These are phyloP conservation scores for Listrodromus nycthemerus DNA, from an alignment of 2,888 invertebrate genomes.

Conservation along the genomic window DNA sequence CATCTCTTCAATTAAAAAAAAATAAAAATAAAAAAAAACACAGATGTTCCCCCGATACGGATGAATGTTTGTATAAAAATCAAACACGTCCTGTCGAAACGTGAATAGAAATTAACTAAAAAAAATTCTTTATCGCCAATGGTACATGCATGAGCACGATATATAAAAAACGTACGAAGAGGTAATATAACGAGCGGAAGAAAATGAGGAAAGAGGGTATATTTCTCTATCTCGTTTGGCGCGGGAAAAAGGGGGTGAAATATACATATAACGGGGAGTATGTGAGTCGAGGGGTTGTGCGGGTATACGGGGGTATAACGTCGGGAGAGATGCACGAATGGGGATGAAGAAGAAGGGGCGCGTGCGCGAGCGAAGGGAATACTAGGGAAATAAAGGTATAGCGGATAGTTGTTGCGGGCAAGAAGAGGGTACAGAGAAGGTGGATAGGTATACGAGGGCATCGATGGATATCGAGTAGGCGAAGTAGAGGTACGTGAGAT, in stretches of 20 bases:
- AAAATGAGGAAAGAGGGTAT: slow-evolving; percentile 11
- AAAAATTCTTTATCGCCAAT: not conserved
- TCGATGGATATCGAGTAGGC: slow-evolving; percentile 82
- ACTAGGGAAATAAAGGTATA: slow-evolving; percentile 53
- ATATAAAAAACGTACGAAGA: not conserved
- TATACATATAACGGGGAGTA: slow-evolving; percentile 42
- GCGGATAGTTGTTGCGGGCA: slow-evolving; percentile 28
- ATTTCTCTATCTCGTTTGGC: slow-evolving; percentile 42
- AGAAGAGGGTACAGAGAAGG: slow-evolving; percentile 29
- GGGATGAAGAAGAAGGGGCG: slow-evolving; percentile 29
- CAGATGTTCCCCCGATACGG: not conserved
- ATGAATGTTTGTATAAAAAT: not conserved
- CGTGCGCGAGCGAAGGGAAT: slow-evolving; percentile 30
- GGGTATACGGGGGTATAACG: slow-evolving; percentile 33
- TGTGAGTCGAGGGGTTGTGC: slow-evolving; percentile 51
- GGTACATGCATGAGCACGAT: not conserved
- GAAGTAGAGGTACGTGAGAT: slow-evolving; percentile 82
- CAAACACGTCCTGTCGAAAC: not conserved
- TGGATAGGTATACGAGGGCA: slow-evolving; percentile 64
- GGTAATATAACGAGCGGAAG: slow-evolving; percentile 26
- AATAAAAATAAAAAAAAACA: not conserved
- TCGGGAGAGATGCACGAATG: slow-evolving; percentile 33
- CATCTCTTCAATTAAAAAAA: slow-evolving; percentile 33
- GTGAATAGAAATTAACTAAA: not conserved
- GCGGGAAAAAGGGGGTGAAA: slow-evolving; percentile 14